Percentiles rank a stretch among this genome's conserved stretches.
Evolutionary conservation across 2,113 vertebrate genomes (phyloP).

Genomic region (Odontophorus gujanensis): DNA sequence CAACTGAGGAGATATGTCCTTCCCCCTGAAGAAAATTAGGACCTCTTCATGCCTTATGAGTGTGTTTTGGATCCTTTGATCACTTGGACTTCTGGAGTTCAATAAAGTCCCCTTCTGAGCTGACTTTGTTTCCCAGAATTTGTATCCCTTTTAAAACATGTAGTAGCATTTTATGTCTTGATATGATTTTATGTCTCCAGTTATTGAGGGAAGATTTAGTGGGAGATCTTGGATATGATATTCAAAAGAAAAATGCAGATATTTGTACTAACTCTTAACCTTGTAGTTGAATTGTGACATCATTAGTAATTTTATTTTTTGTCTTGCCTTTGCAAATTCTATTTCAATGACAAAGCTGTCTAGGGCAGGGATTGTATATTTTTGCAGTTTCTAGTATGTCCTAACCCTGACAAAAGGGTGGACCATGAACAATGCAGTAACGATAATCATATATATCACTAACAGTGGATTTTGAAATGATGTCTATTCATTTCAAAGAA

Average conservation of each 20-base stretch:
- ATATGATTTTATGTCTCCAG: too few species aligned
- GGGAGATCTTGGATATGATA: background rate
- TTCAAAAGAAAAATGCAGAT: background rate
- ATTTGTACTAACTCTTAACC: background rate
- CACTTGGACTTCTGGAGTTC: background rate
- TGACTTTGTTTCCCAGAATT: background rate
- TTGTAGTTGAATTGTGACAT: background rate
- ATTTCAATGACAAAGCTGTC: background rate
- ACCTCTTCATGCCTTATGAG: background rate
- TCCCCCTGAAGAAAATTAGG: background rate
- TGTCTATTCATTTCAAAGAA: slow-evolving; percentile 32
- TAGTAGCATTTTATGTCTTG: background rate
- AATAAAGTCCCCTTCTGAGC: background rate
- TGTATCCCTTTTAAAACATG: background rate
- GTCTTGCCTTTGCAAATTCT: background rate
- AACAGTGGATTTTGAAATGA: slow-evolving; percentile 32
- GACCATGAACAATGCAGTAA: background rate
- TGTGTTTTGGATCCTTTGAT: background rate
- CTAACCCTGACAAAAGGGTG: background rate
- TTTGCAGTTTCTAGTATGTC: background rate
- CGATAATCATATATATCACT: background rate
- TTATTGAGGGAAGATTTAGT: too few species aligned
- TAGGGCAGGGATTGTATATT: background rate
- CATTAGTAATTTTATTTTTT: background rate
- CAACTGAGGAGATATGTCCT: background rate